Evolutionary conservation across 2,113 vertebrate genomes (phyloP).

Genomic region (Mesoclemmys tuberculata): DNA sequence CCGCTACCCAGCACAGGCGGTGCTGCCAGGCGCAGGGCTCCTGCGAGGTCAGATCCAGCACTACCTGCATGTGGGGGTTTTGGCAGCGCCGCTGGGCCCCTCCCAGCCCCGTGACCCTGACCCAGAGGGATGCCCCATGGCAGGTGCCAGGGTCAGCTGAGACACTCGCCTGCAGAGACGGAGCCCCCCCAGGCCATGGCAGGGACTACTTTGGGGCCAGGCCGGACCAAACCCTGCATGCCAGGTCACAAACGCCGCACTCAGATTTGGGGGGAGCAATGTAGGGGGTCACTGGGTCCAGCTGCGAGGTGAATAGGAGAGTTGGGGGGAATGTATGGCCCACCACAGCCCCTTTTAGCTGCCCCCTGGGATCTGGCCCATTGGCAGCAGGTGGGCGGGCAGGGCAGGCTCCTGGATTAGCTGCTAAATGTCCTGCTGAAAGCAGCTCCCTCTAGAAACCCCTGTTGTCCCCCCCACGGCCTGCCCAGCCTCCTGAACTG

Average conservation of each 20-base stretch:
- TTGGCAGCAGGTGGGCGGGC: not conserved
- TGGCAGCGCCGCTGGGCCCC: no score
- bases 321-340: not conserved
- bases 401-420: not conserved
- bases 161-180: not conserved
- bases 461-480: no score
- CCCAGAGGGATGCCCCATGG: no score
- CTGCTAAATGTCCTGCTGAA: no score
- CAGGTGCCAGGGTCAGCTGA: no score
- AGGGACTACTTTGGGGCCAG: not conserved
- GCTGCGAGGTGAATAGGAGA: no score
- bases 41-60: no score
- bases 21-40: no score
- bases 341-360: not conserved
- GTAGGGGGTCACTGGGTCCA: not conserved
- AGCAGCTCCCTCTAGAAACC: no score
- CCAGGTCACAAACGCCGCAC: not conserved
- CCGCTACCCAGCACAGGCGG: no score
- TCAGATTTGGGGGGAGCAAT: no score
- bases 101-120: not conserved
- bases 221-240: not conserved
- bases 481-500: not conserved
- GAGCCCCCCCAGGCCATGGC: not conserved
- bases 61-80: no score
- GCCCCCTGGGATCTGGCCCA: not conserved